These are phyloP conservation scores for Lydus trimaculatus DNA, from an alignment of 2,888 invertebrate genomes.

Conservation along the genomic window DNA sequence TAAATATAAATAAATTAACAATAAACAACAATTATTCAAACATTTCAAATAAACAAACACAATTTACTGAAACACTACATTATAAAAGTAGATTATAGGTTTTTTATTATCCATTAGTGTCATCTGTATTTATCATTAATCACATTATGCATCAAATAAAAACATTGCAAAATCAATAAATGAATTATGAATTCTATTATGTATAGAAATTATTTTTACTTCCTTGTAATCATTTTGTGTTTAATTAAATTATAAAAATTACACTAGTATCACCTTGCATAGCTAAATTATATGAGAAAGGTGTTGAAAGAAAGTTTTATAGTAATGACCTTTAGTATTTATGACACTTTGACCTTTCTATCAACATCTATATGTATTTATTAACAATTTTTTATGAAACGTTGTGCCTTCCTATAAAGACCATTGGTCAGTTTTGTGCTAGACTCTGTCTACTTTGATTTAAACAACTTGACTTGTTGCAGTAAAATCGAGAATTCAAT, in stretches of 20 bases:
- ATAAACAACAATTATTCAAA: not conserved
- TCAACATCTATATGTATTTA: not conserved
- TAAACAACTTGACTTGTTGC: too few species aligned
- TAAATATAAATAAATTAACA: not conserved
- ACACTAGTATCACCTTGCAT: not conserved
- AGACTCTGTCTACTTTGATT: too few species aligned
- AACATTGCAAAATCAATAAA: too few species aligned
- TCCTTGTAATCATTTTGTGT: not conserved
- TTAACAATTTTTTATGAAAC: too few species aligned
- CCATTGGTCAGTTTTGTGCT: not conserved
- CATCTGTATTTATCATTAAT: not conserved
- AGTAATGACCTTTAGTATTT: conserved; percentile 23
- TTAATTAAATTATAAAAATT: not conserved
- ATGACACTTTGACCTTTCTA: conserved; percentile 23
- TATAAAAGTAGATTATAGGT: not conserved
- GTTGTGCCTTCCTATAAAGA: not conserved
- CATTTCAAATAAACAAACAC: not conserved
- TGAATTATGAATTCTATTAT: too few species aligned
- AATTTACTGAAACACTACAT: not conserved
- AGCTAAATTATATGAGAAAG: not conserved
- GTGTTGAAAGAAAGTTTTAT: conserved; percentile 17
- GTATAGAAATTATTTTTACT: too few species aligned
- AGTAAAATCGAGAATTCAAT: too few species aligned
- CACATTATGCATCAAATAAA: too few species aligned
- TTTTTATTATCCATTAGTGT: not conserved